Conservation (phyloP, 1,140 invertebrate genomes). For the Pteromalus puparum region DNA sequence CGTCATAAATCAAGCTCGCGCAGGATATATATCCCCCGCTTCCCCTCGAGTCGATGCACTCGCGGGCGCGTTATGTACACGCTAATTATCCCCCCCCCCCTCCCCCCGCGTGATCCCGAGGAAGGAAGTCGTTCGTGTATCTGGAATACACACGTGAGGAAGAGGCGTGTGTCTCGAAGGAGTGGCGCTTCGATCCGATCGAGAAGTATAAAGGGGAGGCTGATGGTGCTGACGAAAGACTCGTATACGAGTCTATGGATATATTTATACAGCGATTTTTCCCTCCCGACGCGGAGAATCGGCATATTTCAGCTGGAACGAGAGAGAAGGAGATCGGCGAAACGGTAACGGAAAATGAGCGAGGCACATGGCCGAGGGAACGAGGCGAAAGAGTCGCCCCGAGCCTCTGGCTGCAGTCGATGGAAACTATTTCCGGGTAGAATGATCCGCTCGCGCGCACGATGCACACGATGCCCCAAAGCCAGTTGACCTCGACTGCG, state of each 20-base stretch:
- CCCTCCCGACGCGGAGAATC: slow-evolving; percentile 7
- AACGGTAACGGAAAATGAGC: slow-evolving; percentile 59
- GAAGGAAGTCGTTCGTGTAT: slow-evolving; percentile 59
- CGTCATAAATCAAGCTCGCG: slow-evolving; percentile 66
- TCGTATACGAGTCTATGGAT: no score
- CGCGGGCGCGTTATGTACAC: slow-evolving; percentile 40
- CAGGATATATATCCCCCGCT: slow-evolving; percentile 54
- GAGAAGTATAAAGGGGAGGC: background rate
- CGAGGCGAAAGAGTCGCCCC: slow-evolving; percentile 57
- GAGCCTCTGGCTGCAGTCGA: slow-evolving; percentile 34
- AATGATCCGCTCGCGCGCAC: slow-evolving; percentile 68
- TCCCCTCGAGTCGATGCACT: slow-evolving; percentile 62
- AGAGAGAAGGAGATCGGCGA: slow-evolving; percentile 54
- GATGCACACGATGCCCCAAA: slow-evolving; percentile 73
- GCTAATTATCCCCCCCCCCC: slow-evolving; percentile 66
- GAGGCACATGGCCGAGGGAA: slow-evolving; percentile 42
- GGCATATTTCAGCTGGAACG: no score
- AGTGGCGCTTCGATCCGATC: slow-evolving; percentile 35
- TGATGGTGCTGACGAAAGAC: slow-evolving; percentile 28
- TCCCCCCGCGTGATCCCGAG: slow-evolving; percentile 59
- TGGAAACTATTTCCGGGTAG: slow-evolving; percentile 70
- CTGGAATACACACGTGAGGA: background rate
- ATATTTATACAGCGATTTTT: background rate
- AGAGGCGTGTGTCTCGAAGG: slow-evolving; percentile 36
- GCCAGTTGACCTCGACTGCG: slow-evolving; percentile 69